Evolutionary conservation across 2,888 invertebrate species (phyloP), one percentile per base, ranked within the genome.

Genomic region (Sphecodes monilicornis): DNA sequence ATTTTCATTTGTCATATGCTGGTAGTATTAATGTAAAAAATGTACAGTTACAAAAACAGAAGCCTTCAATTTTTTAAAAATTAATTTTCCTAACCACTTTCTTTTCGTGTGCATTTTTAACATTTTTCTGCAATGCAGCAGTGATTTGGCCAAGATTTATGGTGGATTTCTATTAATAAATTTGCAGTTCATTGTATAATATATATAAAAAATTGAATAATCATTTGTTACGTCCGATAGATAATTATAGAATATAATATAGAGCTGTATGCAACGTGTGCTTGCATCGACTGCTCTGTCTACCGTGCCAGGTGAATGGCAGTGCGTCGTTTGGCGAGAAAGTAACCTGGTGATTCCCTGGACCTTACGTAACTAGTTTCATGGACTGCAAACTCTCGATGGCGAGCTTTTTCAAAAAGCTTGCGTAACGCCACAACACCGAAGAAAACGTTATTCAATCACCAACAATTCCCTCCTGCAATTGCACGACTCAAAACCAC

Each of bases 361-460:
- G 77, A 71, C 75, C 75, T 88, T 88, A 84, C 88, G 86, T 82
- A 88, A 88, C 72, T 16, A 74, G 83, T 80, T 81, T 72, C 83
- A 71, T 26, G 85, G 60, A 72, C 74, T 85, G 72, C 54, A 57
- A 75, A 80, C 75, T 50, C 66, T 32, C 1, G 57, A 39, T 26
- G 32, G 54, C 43, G 77, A 86, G 80, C 78, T 86, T 86, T 86
- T 86, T 73, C 82, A 64, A 85, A 82, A 76, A 80, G 69, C 79
- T 80, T 78, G 75, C 79, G 78, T 70, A 84, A 84, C 72, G 18
- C 29, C 46, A 1, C 36, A 36, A 43, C 79, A n/a, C 32, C 32
- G 29, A 26, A 68, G 76, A 73, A 80, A 76, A 50, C 73, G 13
- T 83, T 76, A 64, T 50, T 50, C 36, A 74, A 84, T 70, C 70